Evolutionary conservation across 2,797 vertebrate species (phyloP).

Genomic region (Gymnocypris eckloni): DNA sequence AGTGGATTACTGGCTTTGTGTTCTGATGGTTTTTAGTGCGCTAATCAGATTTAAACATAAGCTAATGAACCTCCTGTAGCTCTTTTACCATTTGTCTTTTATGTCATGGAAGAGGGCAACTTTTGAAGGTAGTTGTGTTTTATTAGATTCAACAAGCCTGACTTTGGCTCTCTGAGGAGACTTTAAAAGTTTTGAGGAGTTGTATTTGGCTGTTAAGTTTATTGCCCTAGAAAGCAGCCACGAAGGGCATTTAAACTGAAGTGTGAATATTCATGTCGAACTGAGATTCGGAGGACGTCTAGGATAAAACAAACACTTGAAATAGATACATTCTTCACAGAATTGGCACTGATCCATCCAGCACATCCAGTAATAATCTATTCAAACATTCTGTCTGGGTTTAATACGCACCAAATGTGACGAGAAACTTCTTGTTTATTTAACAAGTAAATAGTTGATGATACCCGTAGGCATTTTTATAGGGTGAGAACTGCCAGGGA

Average conservation of each 20-base stretch:
- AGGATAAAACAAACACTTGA: slow-evolving; percentile 35
- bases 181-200: slow-evolving; percentile 9
- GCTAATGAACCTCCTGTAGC: background rate
- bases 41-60: background rate
- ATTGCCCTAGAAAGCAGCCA: slow-evolving; percentile 3
- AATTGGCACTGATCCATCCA: slow-evolving; percentile 13
- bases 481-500: background rate
- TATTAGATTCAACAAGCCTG: slow-evolving; percentile 13
- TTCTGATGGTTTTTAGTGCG: background rate
- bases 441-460: background rate
- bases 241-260: slow-evolving; percentile 7
- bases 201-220: slow-evolving; percentile 40
- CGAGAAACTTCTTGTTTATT: background rate
- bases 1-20: slow-evolving; percentile 8
- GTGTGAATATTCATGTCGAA: slow-evolving; percentile 11
- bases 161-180: slow-evolving; percentile 1
- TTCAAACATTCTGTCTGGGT: slow-evolving; percentile 22
- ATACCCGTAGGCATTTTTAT: background rate
- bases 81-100: slow-evolving; percentile 24
- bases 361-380: background rate
- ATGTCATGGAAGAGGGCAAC: background rate
- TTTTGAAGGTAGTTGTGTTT: background rate
- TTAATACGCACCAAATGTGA: slow-evolving; percentile 14
- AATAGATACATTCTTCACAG: background rate
- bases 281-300: slow-evolving; percentile 5